These are phyloP conservation scores for Samia ricini DNA, from an alignment of 1,140 invertebrate genomes.

Conservation along the genomic window DNA sequence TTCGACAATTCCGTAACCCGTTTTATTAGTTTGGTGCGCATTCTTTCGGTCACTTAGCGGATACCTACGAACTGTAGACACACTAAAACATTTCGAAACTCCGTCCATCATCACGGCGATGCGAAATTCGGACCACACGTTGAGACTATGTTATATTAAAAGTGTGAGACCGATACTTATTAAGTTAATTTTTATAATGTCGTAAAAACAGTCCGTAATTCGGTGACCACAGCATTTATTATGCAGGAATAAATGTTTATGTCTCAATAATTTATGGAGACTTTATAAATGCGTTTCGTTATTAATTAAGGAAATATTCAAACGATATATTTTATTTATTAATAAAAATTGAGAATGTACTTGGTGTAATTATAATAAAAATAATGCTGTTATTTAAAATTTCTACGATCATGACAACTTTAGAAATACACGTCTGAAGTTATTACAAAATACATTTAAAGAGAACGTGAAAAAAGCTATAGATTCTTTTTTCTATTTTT, in stretches of 20 bases:
- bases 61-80: slow-evolving; percentile 40
- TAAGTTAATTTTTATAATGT: slow-evolving; percentile 21
- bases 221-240: neutral
- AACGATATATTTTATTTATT: neutral
- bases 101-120: slow-evolving; percentile 35
- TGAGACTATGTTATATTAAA: slow-evolving; percentile 9
- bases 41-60: slow-evolving; percentile 55
- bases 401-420: too few relatives aligned
- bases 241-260: slow-evolving; percentile 5
- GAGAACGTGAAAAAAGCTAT: too few relatives aligned
- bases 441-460: too few relatives aligned
- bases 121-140: slow-evolving; percentile 51
- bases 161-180: slow-evolving; percentile 21
- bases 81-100: slow-evolving; percentile 38
- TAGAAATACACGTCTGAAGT: too few relatives aligned
- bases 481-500: too few relatives aligned
- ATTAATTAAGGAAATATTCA: neutral
- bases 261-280: neutral
- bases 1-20: slow-evolving; percentile 38
- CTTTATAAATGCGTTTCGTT: neutral
- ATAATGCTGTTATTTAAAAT: too few relatives aligned
- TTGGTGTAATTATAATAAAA: too few relatives aligned
- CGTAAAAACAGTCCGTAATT: slow-evolving; percentile 11
- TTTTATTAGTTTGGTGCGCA: slow-evolving; percentile 38
- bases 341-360: too few relatives aligned